phyloP scores from a whole-genome alignment of 2,113 vertebrate species.

The Nycticorax nycticorax region DNA sequence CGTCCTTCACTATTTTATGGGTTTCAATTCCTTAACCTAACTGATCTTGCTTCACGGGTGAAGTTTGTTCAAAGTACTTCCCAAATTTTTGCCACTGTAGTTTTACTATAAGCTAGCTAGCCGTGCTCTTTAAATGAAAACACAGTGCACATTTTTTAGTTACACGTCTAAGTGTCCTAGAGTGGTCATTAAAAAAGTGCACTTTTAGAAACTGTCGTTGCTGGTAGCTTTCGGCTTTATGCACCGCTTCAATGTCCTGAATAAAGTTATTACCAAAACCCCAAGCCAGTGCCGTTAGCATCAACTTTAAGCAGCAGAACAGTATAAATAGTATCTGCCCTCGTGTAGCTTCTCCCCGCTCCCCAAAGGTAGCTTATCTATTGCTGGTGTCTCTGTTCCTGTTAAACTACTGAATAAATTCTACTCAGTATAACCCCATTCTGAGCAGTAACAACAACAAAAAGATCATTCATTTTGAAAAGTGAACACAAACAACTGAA shows the following conservation, averaged over 20 bases:
- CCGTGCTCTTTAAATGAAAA: neutral
- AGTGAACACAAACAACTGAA: neutral
- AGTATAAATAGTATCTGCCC: neutral
- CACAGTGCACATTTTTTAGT: accelerated
- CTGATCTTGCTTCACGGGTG: neutral
- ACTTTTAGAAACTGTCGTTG: neutral
- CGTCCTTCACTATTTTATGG: neutral
- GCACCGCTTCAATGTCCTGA: neutral
- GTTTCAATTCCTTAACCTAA: neutral
- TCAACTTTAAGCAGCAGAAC: neutral
- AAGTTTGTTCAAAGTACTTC: neutral
- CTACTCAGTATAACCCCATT: neutral
- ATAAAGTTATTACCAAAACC: neutral
- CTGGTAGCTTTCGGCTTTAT: neutral
- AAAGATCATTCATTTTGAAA: neutral
- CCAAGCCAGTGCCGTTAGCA: neutral
- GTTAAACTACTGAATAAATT: neutral
- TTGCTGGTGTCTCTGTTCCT: neutral
- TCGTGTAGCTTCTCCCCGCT: neutral
- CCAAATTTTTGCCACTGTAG: neutral
- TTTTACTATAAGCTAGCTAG: neutral
- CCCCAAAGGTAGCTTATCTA: neutral
- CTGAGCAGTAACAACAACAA: neutral
- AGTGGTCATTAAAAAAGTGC: neutral
- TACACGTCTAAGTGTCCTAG: neutral